Evolutionary conservation across 2,113 vertebrate species (phyloP).

Genomic region (Melanerpes aurifrons): DNA sequence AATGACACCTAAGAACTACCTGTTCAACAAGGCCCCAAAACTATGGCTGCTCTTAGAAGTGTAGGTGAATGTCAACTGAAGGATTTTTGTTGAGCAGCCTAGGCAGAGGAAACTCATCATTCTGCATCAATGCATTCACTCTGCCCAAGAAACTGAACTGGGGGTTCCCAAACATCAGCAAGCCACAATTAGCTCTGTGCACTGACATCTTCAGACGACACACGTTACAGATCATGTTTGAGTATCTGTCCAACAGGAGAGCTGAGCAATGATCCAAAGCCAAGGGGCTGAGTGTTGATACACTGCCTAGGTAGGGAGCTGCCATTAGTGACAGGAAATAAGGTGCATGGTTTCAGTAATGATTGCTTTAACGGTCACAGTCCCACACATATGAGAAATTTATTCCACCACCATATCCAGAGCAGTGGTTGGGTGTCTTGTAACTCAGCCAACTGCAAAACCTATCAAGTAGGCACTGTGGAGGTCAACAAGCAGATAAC

Average conservation of each 20-base stretch:
- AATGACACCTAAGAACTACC: neutral
- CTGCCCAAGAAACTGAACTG: constrained; percentile 1
- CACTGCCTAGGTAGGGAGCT: constrained; percentile 69
- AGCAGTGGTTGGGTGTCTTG: constrained; percentile 30
- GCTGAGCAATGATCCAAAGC: constrained; percentile 65
- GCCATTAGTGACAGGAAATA: constrained; percentile 72
- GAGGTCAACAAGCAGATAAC: neutral
- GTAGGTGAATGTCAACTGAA: neutral
- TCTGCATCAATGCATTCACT: neutral
- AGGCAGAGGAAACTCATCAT: constrained; percentile 42
- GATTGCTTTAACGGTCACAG: constrained; percentile 68
- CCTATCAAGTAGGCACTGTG: neutral
- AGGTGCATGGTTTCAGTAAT: constrained; percentile 72
- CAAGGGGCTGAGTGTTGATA: constrained; percentile 65
- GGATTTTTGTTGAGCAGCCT: neutral
- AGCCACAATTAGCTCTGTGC: constrained; percentile 23
- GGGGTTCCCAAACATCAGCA: constrained; percentile 61
- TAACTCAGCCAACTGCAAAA: constrained; percentile 41
- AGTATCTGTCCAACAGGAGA: constrained; percentile 67
- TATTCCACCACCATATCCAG: constrained; percentile 62
- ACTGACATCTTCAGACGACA: constrained; percentile 39
- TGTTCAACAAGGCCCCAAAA: constrained; percentile 1
- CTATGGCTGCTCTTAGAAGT: neutral
- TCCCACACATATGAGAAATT: constrained; percentile 77
- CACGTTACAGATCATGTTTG: constrained; percentile 42